These are phyloP conservation scores for Ommatoiulus sabulosus DNA, from an alignment of 2,888 invertebrate genomes.

Conservation along the genomic window DNA sequence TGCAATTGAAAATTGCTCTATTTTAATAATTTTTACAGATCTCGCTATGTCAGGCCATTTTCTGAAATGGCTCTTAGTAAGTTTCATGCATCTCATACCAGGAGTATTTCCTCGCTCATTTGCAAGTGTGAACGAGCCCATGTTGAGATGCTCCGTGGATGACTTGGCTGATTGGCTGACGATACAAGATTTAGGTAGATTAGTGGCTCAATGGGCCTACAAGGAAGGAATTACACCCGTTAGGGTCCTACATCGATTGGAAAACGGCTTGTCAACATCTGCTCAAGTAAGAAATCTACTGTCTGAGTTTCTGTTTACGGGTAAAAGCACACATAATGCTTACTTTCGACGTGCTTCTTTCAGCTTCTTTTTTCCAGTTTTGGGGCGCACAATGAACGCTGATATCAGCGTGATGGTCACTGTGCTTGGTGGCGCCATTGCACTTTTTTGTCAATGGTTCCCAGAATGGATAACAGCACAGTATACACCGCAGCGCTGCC, in stretches of 20 bases:
- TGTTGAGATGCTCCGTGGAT: constrained; percentile 23
- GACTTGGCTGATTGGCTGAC: constrained; percentile 51
- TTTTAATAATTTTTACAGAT: background rate
- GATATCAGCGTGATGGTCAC: too few relatives aligned
- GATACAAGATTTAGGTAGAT: constrained; percentile 49
- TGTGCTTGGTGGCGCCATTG: too few relatives aligned
- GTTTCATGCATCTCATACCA: constrained; percentile 35
- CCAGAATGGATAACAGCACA: too few relatives aligned
- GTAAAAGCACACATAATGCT: too few relatives aligned
- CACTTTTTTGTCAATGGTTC: too few relatives aligned
- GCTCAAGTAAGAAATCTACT: constrained; percentile 46
- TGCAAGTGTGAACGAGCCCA: constrained; percentile 31
- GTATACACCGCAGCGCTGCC: too few relatives aligned
- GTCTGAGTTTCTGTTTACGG: background rate
- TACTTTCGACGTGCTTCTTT: too few relatives aligned
- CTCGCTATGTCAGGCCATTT: constrained; percentile 49
- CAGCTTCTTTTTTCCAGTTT: too few relatives aligned
- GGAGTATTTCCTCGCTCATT: constrained; percentile 25
- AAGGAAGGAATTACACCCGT: constrained; percentile 54
- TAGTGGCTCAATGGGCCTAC: constrained; percentile 55
- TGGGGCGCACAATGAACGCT: too few relatives aligned
- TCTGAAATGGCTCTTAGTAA: constrained; percentile 50
- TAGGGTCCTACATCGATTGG: constrained; percentile 50
- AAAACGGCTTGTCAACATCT: constrained; percentile 50
- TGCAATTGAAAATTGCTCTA: too few relatives aligned